phyloP scores from a whole-genome alignment of 2,113 vertebrate genomes.

The Lycocorax pyrrhopterus region DNA sequence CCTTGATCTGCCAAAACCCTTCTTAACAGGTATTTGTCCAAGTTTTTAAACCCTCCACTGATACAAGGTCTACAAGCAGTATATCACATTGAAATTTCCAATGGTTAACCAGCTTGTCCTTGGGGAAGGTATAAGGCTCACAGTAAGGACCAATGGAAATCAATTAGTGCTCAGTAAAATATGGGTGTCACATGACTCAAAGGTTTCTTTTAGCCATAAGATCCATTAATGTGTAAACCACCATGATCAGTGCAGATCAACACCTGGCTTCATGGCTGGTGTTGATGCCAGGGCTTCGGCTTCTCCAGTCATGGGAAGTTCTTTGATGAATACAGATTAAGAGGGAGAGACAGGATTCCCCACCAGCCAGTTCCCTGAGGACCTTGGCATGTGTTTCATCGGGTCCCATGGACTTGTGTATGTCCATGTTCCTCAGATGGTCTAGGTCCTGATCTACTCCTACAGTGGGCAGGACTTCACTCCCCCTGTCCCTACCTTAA shows the following conservation, averaged over 20 bases:
- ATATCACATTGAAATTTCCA: not conserved
- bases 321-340: not conserved
- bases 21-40: not conserved
- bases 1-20: not conserved
- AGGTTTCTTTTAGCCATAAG: not conserved
- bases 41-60: not conserved
- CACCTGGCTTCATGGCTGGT: not conserved
- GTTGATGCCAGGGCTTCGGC: not conserved
- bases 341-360: not conserved
- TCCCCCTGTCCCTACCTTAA: not conserved
- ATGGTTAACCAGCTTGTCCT: not conserved
- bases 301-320: not conserved
- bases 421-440: not conserved
- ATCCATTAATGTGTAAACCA: not conserved
- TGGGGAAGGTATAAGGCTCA: not conserved
- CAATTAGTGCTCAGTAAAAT: not conserved
- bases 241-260: not conserved
- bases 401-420: not conserved
- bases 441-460: not conserved
- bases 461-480: not conserved
- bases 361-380: not conserved
- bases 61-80: not conserved
- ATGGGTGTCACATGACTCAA: not conserved
- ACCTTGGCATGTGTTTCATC: not conserved
- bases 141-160: not conserved